Percentiles rank a stretch among this genome's conserved stretches.
Evolutionary conservation across 2,113 vertebrate species (phyloP).

Genomic region (Laticauda laticaudata): DNA sequence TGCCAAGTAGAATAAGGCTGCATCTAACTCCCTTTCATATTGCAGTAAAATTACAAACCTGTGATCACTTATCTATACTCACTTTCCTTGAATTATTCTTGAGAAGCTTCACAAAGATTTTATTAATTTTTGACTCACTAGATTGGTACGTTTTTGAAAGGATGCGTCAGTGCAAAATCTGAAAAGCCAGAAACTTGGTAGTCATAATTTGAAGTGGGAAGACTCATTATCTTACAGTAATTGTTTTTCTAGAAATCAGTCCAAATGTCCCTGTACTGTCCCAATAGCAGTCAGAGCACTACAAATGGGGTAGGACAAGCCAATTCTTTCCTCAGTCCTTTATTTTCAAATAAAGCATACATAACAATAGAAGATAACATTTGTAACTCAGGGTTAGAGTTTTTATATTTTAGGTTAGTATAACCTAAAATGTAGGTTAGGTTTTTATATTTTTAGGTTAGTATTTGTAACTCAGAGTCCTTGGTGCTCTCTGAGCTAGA

Average conservation of each 20-base stretch:
- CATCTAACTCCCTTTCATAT: neutral
- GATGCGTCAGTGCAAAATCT: neutral
- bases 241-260: neutral
- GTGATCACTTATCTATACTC: neutral
- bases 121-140: neutral
- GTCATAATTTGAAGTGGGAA: neutral
- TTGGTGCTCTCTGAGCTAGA: neutral
- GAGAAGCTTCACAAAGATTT: neutral
- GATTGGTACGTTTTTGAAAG: neutral
- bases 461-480: neutral
- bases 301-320: neutral
- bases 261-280: neutral
- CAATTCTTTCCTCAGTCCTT: neutral
- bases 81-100: neutral
- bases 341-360: neutral
- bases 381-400: neutral
- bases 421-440: too few species aligned
- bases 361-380: neutral
- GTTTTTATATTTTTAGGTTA: too few species aligned
- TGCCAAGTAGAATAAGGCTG: neutral
- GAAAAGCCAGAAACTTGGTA: neutral
- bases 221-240: neutral
- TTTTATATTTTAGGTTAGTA: too few species aligned
- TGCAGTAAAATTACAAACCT: neutral
- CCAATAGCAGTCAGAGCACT: neutral